Base-by-base conservation (phyloP, 2,888 invertebrate genomes). In the Platerodrilus igneus region DNA sequence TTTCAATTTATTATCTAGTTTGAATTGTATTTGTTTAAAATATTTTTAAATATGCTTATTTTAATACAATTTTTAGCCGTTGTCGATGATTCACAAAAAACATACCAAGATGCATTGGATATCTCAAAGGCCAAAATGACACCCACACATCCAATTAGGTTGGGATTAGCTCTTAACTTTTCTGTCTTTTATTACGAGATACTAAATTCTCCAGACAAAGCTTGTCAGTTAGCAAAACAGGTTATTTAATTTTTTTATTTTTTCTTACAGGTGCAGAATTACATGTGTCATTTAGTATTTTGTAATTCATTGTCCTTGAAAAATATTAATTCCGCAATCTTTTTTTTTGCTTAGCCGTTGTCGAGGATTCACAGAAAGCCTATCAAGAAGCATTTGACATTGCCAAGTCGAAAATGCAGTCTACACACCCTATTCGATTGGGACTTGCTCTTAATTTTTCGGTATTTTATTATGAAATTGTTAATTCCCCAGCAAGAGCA, bases 381-480 rank as follows among this genome's bases (percentile, higher is more conserved):
- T 96, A 96, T 80, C 90, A 93, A 74, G 93, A 94, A 77, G 96
- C 96, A 67, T 93, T 94, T 78, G 93, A 94, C 78, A 90, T 93
- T 73, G 93, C 95, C 70, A 92, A 91, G 78, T 83, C 87, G 69
- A 92, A 94, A 85, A 94, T 97, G 95, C 91, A 91, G 78, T 92
- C 96, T 60, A 97, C 96, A 68, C 96, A 97, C 76, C 96, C 97
- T 67, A 97, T 97, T 76, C 84, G 96, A 71, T 87, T 97, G 73
- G 97, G 97, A 68, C 83, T 97, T 71, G 97, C 96, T 63, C 85
- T 97, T 78, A 97, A 97, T 86, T 97, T 94, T 84, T 97, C 97
- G 68, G 97, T 97, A 72, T 97, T 97, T 83, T 95, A 93, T 86
- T 97, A 96, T 77, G 97, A 97, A 88, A 97, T n/a, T n/a, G n/a